Percentiles rank a stretch among this genome's conserved stretches.
These are phyloP conservation scores for Erpobdella octoculata DNA, from an alignment of 2,888 invertebrate species.

Conservation along the genomic window DNA sequence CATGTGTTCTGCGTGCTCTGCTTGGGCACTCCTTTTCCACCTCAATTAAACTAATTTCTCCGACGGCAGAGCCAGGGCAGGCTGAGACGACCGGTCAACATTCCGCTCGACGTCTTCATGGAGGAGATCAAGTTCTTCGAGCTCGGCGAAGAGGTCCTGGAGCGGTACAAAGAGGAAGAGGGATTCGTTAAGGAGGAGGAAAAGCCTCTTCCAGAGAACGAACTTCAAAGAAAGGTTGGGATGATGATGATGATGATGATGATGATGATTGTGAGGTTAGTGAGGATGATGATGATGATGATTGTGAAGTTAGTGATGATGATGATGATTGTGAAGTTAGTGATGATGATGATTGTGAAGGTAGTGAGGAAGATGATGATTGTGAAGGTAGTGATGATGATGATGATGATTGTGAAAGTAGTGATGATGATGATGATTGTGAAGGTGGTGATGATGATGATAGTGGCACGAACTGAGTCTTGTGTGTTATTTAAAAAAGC, in stretches of 20 bases:
- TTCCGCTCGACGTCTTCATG: slow-evolving; percentile 91
- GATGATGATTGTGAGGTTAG: no score
- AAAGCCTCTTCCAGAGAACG: slow-evolving; percentile 90
- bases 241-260: no score
- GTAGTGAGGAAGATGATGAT: not conserved
- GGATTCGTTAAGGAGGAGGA: slow-evolving; percentile 61
- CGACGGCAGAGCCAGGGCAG: slow-evolving; percentile 74
- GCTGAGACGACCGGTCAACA: slow-evolving; percentile 92
- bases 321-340: no score
- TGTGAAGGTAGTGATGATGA: not conserved
- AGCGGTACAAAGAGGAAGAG: slow-evolving; percentile 71
- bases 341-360: not conserved
- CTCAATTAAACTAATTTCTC: no score
- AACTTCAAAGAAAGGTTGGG: slow-evolving; percentile 91
- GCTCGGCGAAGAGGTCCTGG: slow-evolving; percentile 77
- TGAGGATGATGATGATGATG: no score
- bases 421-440: no score
- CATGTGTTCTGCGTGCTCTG: no score
- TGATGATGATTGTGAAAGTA: slow-evolving; percentile 11
- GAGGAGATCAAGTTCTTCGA: slow-evolving; percentile 99
- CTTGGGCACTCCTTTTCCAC: no score
- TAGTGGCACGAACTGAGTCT: no score
- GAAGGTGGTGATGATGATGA: no score
- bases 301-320: no score
- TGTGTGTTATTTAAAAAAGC: no score